Percentiles rank a stretch among this genome's conserved stretches.
Conservation (phyloP, 2,888 invertebrate genomes). For the Drosophila yooni region DNA sequence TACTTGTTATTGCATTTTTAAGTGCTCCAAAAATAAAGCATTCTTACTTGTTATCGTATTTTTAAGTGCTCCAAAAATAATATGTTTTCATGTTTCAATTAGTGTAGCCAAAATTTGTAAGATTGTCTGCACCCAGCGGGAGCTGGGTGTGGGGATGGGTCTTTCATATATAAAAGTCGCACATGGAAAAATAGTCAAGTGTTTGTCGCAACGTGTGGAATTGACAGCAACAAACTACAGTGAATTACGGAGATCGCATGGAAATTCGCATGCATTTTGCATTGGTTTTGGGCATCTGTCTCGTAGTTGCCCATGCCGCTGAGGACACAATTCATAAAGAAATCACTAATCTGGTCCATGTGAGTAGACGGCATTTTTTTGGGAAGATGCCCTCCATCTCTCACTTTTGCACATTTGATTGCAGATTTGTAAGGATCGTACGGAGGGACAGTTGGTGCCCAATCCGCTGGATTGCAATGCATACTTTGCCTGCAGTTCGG, state of each 20-base stretch:
- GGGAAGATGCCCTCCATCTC: neutral
- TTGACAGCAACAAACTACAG: conserved; percentile 1
- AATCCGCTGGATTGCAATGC: conserved; percentile 79
- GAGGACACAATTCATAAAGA: conserved; percentile 16
- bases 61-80: conserved; percentile 42
- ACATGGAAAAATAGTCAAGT: conserved; percentile 6
- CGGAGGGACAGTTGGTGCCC: conserved; percentile 61
- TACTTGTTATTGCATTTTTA: conserved; percentile 37
- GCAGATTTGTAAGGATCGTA: conserved; percentile 67
- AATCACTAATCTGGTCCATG: conserved; percentile 58
- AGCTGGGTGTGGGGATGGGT: conserved; percentile 37
- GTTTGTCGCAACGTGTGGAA: conserved; percentile 12
- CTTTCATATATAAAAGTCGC: conserved; percentile 31
- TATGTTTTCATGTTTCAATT: conserved; percentile 61
- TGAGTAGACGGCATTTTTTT: conserved; percentile 42
- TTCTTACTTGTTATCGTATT: conserved; percentile 31
- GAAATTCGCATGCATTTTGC: conserved; percentile 36
- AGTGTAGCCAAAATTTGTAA: conserved; percentile 35
- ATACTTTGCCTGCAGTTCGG: conserved; percentile 71
- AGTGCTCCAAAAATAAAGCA: conserved; percentile 37
- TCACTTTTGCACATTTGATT: neutral
- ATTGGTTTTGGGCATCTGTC: conserved; percentile 56
- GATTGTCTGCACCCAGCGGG: conserved; percentile 51
- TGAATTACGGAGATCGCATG: conserved; percentile 5
- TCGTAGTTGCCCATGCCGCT: conserved; percentile 33